These are phyloP conservation scores for Carassius carassius DNA, from an alignment of 2,113 vertebrate genomes.

Conservation along the genomic window DNA sequence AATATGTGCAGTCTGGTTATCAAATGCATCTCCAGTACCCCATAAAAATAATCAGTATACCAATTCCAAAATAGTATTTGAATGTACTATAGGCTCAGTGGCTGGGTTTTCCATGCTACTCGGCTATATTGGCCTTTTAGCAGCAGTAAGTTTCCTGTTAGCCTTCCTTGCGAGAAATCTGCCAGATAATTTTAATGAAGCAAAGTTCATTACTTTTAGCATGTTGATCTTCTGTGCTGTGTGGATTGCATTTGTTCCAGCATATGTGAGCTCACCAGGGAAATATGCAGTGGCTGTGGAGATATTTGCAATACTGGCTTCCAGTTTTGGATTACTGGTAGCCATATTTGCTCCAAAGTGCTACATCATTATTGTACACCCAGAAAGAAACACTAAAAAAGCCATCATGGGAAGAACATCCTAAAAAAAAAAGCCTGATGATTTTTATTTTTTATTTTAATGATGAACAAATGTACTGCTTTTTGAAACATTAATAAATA, in stretches of 20 bases:
- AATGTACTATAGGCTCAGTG: constrained; percentile 69
- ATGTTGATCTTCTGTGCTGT: too few relatives aligned
- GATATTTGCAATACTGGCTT: too few relatives aligned
- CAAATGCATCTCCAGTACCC: constrained; percentile 56
- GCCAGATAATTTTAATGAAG: too few relatives aligned
- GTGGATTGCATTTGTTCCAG: too few relatives aligned
- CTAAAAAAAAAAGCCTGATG: background rate
- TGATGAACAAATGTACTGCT: constrained; percentile 43
- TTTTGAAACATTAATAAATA: constrained; percentile 58
- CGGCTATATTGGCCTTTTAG: constrained; percentile 69
- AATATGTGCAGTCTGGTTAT: constrained; percentile 69
- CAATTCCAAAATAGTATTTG: constrained; percentile 66
- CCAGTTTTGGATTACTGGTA: too few relatives aligned
- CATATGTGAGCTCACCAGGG: too few relatives aligned
- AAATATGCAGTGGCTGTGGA: too few relatives aligned
- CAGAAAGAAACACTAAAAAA: constrained; percentile 40
- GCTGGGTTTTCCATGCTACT: constrained; percentile 64
- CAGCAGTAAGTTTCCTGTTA: constrained; percentile 69
- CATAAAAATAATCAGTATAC: constrained; percentile 65
- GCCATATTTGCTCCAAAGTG: too few relatives aligned
- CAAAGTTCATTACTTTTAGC: too few relatives aligned
- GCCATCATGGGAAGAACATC: constrained; percentile 28
- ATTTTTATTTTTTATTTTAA: too few relatives aligned
- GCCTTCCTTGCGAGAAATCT: constrained; percentile 70
- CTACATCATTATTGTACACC: background rate